Conservation (phyloP, 2,113 vertebrate genomes). For the pig (Sus scrofa) region T2T-Sscrofa CM000816.6:82921001-82921500, state of each 20-base stretch:
- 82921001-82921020: neutral
- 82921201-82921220: constrained; percentile 9
- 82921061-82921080: neutral
- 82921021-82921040: constrained; percentile 30
- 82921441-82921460: too few species aligned
- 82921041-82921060: neutral
- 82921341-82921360: too few species aligned
- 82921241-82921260: neutral
- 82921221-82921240: neutral
- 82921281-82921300: neutral
- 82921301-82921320: neutral
- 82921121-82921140: neutral
- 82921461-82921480: too few species aligned
- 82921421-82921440: too few species aligned
- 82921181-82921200: neutral
- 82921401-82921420: too few species aligned
- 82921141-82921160: neutral
- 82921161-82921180: neutral
- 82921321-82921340: neutral
- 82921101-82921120: neutral
- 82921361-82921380: too few species aligned
- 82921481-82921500: neutral
- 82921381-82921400: too few species aligned
- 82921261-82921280: neutral
- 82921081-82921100: neutral